phyloP scores from a whole-genome alignment of 2,113 vertebrate genomes.

The Reinhardtius hippoglossoides region DNA sequence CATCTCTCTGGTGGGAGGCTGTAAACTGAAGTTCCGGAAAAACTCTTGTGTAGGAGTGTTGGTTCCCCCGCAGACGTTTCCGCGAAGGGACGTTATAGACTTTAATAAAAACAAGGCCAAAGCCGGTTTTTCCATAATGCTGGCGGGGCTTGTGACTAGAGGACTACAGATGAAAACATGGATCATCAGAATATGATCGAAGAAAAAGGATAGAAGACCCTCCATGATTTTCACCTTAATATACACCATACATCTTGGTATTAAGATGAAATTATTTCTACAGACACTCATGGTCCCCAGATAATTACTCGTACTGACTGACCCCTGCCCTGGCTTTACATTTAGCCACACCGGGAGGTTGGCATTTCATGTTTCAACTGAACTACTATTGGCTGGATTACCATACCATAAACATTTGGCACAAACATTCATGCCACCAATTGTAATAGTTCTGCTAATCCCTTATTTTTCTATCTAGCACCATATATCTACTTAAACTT shows the following conservation, averaged over 20 bases:
- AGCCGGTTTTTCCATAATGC: neutral
- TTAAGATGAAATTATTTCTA: neutral
- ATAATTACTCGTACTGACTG: neutral
- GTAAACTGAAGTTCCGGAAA: conserved; percentile 57
- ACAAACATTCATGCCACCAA: neutral
- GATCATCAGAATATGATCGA: neutral
- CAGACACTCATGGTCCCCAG: neutral
- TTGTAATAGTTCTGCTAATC: too few species aligned
- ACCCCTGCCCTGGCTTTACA: neutral
- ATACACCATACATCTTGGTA: neutral
- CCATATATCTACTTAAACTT: neutral
- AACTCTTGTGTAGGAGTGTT: conserved; percentile 40
- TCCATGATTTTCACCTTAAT: neutral
- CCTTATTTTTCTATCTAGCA: neutral
- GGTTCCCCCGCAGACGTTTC: conserved; percentile 26
- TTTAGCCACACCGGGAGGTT: neutral
- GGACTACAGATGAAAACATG: neutral
- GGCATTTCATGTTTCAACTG: too few species aligned
- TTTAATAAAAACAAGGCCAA: conserved; percentile 35
- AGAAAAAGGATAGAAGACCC: too few species aligned
- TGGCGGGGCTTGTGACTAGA: neutral
- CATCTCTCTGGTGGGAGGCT: conserved; percentile 52
- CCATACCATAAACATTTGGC: neutral
- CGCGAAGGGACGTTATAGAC: conserved; percentile 17
- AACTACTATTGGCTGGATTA: too few species aligned